These are phyloP conservation scores for Aphaenogaster floridana DNA, from an alignment of 1,140 invertebrate genomes.

Conservation along the genomic window DNA sequence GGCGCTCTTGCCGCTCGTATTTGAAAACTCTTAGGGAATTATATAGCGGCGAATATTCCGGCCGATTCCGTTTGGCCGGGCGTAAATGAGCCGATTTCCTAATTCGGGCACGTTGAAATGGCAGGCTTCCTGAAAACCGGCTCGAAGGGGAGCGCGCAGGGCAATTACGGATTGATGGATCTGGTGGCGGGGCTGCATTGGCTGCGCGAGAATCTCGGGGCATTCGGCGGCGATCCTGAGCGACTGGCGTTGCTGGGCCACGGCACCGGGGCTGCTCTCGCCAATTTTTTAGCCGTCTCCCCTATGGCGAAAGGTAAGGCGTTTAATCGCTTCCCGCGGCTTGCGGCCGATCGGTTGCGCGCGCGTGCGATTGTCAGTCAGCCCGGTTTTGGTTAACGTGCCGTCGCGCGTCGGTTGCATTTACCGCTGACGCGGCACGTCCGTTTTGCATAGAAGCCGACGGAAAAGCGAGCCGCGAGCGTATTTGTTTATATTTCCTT, in stretches of 20 bases:
- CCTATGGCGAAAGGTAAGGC: constrained; percentile 95
- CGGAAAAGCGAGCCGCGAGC: not conserved
- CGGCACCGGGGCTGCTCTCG: constrained; percentile 96
- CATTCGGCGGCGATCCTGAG: constrained; percentile 96
- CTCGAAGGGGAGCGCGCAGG: constrained; percentile 94
- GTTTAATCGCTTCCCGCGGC: constrained; percentile 27
- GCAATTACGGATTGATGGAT: constrained; percentile 98
- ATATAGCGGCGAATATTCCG: not conserved
- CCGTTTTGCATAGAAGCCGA: not conserved
- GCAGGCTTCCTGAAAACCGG: constrained; percentile 96
- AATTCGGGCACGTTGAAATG: constrained; percentile 39
- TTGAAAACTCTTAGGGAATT: not conserved
- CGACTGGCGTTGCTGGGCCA: constrained; percentile 97
- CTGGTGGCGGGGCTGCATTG: constrained; percentile 97
- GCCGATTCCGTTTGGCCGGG: not conserved
- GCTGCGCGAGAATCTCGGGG: constrained; percentile 96
- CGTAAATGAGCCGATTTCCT: constrained; percentile 16
- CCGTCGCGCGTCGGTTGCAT: not conserved
- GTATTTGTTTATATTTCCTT: not conserved
- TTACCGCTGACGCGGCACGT: constrained; percentile 17
- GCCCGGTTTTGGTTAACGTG: constrained; percentile 1
- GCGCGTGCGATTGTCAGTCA: not conserved
- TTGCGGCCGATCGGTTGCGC: constrained; percentile 18
- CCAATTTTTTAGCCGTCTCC: constrained; percentile 97
- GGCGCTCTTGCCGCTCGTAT: no score